phyloP scores from a whole-genome alignment of 2,888 invertebrate genomes.

The Agrotis exclamationis region DNA sequence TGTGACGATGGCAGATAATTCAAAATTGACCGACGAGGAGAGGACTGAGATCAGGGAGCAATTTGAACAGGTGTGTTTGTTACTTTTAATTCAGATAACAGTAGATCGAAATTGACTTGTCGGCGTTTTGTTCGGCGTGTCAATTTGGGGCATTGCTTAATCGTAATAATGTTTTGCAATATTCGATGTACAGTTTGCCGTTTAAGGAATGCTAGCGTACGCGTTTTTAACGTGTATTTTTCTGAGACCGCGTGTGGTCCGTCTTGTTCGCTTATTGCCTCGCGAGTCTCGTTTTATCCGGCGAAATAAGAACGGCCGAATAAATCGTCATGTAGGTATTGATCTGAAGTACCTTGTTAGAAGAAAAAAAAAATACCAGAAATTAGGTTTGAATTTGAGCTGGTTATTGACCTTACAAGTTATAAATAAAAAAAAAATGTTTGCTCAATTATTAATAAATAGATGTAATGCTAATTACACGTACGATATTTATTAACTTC shows the following conservation, averaged over 20 bases:
- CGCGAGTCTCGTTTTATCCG: slow-evolving; percentile 10
- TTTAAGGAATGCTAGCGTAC: slow-evolving; percentile 53
- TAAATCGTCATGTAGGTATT: neutral
- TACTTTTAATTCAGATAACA: slow-evolving; percentile 43
- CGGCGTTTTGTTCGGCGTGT: slow-evolving; percentile 49
- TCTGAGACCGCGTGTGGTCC: slow-evolving; percentile 75
- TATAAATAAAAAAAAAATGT: neutral
- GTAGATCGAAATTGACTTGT: slow-evolving; percentile 42
- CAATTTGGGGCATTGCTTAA: slow-evolving; percentile 40
- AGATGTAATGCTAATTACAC: neutral
- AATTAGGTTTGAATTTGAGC: neutral
- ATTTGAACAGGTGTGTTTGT: slow-evolving; percentile 92
- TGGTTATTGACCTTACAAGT: neutral
- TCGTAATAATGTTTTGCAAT: slow-evolving; percentile 58
- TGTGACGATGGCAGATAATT: slow-evolving; percentile 89
- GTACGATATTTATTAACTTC: slow-evolving; percentile 2
- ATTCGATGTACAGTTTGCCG: slow-evolving; percentile 50
- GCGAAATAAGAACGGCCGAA: slow-evolving; percentile 2
- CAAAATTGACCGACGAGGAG: slow-evolving; percentile 93
- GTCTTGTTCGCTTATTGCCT: slow-evolving; percentile 28
- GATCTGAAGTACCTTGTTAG: neutral
- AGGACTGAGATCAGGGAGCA: slow-evolving; percentile 94
- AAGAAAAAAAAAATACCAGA: neutral
- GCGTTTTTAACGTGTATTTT: slow-evolving; percentile 58
- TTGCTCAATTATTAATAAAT: neutral